Base-by-base conservation (phyloP, 1,140 invertebrate genomes). In the Drosophila orosa region DNA sequence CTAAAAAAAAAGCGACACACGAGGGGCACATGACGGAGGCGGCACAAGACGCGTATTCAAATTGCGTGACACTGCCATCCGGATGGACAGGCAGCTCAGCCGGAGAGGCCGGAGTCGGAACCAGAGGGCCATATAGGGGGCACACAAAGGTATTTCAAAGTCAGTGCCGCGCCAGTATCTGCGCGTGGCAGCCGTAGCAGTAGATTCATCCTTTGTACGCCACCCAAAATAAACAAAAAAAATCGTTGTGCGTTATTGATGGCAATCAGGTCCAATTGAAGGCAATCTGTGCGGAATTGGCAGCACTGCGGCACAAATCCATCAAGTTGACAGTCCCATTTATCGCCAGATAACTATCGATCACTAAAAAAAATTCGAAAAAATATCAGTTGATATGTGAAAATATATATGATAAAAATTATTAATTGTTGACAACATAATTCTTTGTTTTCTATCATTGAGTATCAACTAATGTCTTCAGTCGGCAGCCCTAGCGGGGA, bases 211-310 rank as follows among this genome's bases (percentile, higher is more conserved):
- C 47, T 17, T 48, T 48, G 47, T 48, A 9, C n/a, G 47, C 1
- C 25, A 27, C 25, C n/a, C 25, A 25, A 45, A 45, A 24, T 25
- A 24, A 39, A 27, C 3, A 29, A 31, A 47, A 35, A 35, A 35
- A 22, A 68, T 66, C 27, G 35, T 44, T 45, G 22, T 71, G 50
- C 65, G 40, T 75, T 87, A 83, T 72, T 79, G 40, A 47, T 65
- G 50, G 25, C 79, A 87, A 89, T 87, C 83, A 80, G 48, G n/a
- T 42, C 65, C 72, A 87, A 87, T 87, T 83, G 58, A 87, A 74
- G 35, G 71, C 67, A 89, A 89, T 89, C 78, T 66, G 59, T 19
- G 33, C 45, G 52, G 60, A 74, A 81, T 56, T 80, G 81, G 66
- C 57, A 80, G 54, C 81, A 59, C 67, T 37, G 44, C 62, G 57